These are phyloP conservation scores for Ischnus inquisitorius DNA, from an alignment of 2,888 invertebrate species.

Conservation along the genomic window DNA sequence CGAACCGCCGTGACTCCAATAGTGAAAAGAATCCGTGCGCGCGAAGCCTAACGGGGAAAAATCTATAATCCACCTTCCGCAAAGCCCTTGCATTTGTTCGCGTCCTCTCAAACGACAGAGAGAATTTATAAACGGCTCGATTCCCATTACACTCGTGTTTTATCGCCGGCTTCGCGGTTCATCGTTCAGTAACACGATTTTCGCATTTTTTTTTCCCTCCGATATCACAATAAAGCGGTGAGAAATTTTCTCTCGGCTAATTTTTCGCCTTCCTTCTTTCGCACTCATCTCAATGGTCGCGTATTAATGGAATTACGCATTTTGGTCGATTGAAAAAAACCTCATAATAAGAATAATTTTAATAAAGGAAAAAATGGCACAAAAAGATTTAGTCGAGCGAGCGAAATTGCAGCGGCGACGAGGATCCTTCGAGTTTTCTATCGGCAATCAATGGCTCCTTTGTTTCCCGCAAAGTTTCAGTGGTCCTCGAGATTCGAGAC, in stretches of 20 bases:
- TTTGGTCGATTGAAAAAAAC: too few relatives aligned
- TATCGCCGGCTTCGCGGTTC: neutral
- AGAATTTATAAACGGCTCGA: conserved; percentile 40
- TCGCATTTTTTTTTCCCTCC: neutral
- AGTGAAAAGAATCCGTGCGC: conserved; percentile 28
- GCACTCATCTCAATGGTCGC: too few relatives aligned
- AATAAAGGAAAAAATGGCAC: too few relatives aligned
- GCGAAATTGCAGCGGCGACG: conserved; percentile 45
- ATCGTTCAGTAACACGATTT: conserved; percentile 14
- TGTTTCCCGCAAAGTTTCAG: conserved; percentile 51
- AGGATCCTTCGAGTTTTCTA: conserved; percentile 35
- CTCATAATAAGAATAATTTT: too few relatives aligned
- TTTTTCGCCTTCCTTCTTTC: neutral
- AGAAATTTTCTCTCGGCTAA: neutral
- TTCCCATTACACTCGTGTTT: conserved; percentile 18
- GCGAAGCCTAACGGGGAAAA: conserved; percentile 34
- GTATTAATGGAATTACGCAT: too few relatives aligned
- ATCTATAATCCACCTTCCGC: conserved; percentile 57
- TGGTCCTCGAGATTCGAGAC: neutral
- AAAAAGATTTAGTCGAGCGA: conserved; percentile 3
- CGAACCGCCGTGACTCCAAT: conserved; percentile 47
- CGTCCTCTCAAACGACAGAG: conserved; percentile 10
- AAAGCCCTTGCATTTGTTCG: conserved; percentile 46
- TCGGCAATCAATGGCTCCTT: conserved; percentile 50
- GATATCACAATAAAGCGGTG: neutral